Evolutionary conservation across 2,797 vertebrate genomes (phyloP).

Genomic region (Anas bernieri): DNA sequence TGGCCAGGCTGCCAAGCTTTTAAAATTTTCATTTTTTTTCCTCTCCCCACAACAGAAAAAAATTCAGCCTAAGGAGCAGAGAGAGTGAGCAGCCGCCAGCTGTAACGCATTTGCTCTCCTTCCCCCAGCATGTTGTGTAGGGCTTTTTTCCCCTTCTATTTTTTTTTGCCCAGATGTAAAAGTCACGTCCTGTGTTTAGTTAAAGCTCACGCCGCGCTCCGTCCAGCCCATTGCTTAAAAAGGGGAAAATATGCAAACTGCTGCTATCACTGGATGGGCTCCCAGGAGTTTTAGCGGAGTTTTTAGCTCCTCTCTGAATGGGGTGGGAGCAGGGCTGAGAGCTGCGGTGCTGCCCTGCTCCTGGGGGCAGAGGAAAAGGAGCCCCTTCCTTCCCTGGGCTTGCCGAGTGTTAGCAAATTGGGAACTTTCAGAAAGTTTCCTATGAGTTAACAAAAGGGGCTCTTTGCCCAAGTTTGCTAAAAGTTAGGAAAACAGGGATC

Average conservation of each 20-base stretch:
- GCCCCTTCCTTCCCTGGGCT: not conserved
- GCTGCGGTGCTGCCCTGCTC: not conserved
- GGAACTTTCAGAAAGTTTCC: not conserved
- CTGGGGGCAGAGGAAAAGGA: not conserved
- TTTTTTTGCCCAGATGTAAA: not conserved
- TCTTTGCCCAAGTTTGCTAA: not conserved
- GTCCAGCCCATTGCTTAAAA: conserved; percentile 63
- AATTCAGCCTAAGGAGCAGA: not conserved
- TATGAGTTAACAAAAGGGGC: not conserved
- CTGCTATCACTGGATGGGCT: conserved; percentile 22
- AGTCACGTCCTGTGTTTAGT: not conserved
- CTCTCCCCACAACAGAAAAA: not conserved
- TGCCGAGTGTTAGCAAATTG: not conserved
- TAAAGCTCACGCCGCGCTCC: not conserved
- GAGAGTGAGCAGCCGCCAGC: not conserved
- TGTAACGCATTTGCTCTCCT: not conserved
- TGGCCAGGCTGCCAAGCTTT: not conserved
- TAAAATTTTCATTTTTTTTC: not conserved
- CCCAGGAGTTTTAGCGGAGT: conserved; percentile 1
- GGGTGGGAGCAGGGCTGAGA: not conserved
- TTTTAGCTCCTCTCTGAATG: not conserved
- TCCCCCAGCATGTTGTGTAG: not conserved
- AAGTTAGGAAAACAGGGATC: not conserved
- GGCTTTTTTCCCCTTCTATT: not conserved
- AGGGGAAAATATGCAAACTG: conserved; percentile 72